These are phyloP conservation scores for Solenopsis fugax DNA, from an alignment of 1,140 invertebrate species.

Conservation along the genomic window DNA sequence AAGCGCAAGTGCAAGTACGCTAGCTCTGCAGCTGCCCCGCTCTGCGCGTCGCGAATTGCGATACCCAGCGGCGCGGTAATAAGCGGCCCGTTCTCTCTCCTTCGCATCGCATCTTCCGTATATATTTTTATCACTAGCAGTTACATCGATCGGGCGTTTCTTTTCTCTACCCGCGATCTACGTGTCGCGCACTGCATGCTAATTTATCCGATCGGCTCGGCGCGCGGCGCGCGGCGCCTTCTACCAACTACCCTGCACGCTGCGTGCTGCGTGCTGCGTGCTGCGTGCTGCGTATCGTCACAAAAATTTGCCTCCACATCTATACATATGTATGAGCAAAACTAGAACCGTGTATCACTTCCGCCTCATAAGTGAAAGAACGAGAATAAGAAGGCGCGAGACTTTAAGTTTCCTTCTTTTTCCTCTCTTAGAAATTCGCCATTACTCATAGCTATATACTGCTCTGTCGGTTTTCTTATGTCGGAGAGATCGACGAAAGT, in stretches of 20 bases:
- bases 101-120: slow-evolving; percentile 37
- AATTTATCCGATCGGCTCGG: slow-evolving; percentile 14
- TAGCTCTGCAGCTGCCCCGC: slow-evolving; percentile 24
- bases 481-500: background rate
- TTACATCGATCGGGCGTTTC: slow-evolving; percentile 9
- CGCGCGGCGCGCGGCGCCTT: no score
- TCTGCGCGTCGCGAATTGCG: slow-evolving; percentile 45
- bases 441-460: background rate
- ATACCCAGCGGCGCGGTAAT: slow-evolving; percentile 55
- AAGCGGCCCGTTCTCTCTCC: slow-evolving; percentile 1
- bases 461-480: background rate
- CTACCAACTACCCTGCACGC: no score
- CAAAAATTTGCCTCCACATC: background rate
- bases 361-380: background rate
- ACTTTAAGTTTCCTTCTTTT: background rate
- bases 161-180: background rate
- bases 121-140: slow-evolving; percentile 41
- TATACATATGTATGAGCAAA: slow-evolving; percentile 32
- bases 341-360: slow-evolving; percentile 15
- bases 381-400: no score
- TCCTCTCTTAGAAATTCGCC: background rate
- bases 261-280: no score
- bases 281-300: background rate
- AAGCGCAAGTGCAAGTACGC: slow-evolving; percentile 30
- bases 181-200: background rate